These are phyloP conservation scores for Philopedon plagiatum DNA, from an alignment of 2,888 invertebrate species.

Conservation along the genomic window DNA sequence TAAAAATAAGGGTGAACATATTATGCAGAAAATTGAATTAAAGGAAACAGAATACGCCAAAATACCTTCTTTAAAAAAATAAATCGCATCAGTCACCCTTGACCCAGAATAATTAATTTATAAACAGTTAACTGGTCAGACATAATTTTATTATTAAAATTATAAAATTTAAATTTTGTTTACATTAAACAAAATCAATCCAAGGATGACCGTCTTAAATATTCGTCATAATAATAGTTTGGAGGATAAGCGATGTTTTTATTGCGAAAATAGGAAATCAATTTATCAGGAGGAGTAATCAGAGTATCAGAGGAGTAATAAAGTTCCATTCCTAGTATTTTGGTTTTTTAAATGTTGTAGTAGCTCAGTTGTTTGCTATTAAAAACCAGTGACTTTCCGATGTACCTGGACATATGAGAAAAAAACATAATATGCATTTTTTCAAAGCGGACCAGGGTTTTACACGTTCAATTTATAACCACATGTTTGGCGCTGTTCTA, in stretches of 20 bases:
- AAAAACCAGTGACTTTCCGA: too few relatives aligned
- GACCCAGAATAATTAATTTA: conserved; percentile 5
- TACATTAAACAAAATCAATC: conserved; percentile 4
- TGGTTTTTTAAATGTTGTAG: too few relatives aligned
- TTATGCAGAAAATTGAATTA: neutral
- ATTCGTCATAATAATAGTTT: neutral
- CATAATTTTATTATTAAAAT: conserved; percentile 1
- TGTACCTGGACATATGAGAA: too few relatives aligned
- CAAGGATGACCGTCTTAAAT: neutral
- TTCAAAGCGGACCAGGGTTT: too few relatives aligned
- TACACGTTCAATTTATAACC: too few relatives aligned
- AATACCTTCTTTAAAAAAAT: neutral
- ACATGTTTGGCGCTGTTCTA: too few relatives aligned
- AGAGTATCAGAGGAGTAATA: too few relatives aligned
- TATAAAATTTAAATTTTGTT: neutral
- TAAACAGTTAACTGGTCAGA: neutral
- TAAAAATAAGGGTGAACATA: too few relatives aligned
- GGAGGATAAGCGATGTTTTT: neutral
- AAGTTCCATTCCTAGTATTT: too few relatives aligned
- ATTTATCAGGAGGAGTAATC: too few relatives aligned
- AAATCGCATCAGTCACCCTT: neutral
- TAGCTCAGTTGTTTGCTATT: too few relatives aligned
- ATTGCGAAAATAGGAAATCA: conserved; percentile 1
- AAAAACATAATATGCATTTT: too few relatives aligned
- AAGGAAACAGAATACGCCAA: neutral